phyloP scores from a whole-genome alignment of 1,140 invertebrate species.

The Ceratitis capitata region DNA sequence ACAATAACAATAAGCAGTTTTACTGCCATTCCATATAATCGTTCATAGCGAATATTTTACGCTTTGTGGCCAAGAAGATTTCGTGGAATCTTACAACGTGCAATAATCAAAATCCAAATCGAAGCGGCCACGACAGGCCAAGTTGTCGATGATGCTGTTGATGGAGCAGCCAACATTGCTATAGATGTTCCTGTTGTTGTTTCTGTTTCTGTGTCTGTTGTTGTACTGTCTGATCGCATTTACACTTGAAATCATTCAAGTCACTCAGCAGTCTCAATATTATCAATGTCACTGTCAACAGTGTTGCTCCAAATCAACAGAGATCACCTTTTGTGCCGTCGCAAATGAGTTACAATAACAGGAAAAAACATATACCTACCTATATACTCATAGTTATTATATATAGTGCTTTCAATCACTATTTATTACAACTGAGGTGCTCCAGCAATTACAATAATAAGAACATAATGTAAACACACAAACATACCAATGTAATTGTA shows the following conservation, averaged over 20 bases:
- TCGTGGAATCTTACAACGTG: slow-evolving; percentile 1
- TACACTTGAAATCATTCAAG: slow-evolving; percentile 59
- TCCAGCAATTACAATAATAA: slow-evolving; percentile 22
- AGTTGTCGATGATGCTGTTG: neutral
- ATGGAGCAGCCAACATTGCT: too few species aligned
- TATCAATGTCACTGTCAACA: slow-evolving; percentile 64
- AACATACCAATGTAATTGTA: too few species aligned
- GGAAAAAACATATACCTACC: too few species aligned
- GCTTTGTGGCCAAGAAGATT: neutral
- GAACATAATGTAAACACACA: neutral
- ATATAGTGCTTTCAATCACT: slow-evolving; percentile 33
- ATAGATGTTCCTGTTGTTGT: too few species aligned
- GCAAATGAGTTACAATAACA: neutral
- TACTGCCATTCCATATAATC: neutral
- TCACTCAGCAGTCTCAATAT: slow-evolving; percentile 60
- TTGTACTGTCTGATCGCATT: slow-evolving; percentile 47
- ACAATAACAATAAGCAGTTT: neutral
- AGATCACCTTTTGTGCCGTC: neutral
- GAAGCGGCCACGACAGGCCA: neutral
- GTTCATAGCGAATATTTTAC: neutral
- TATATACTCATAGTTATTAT: too few species aligned
- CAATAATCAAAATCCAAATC: slow-evolving; percentile 23
- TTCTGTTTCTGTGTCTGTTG: neutral
- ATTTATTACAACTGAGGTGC: slow-evolving; percentile 9
- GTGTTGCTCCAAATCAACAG: slow-evolving; percentile 43